Percentiles rank a stretch among this genome's conserved stretches.
Conservation (phyloP, 2,797 vertebrate genomes). For the Silurus aristotelis region DNA sequence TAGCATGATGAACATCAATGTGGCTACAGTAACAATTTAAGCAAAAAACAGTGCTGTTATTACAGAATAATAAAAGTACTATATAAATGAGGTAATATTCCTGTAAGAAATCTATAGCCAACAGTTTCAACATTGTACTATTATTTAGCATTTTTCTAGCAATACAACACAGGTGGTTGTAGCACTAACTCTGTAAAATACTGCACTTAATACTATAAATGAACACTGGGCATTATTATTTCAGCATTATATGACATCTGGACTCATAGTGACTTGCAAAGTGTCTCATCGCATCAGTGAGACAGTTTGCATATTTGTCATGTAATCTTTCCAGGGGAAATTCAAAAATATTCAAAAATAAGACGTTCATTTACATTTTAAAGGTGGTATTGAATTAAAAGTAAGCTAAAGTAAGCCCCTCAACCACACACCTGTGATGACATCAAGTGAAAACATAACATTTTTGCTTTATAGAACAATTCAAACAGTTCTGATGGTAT, state of each 20-base stretch:
- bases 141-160: neutral
- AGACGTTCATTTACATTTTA: conserved; percentile 10
- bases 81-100: neutral
- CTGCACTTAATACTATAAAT: neutral
- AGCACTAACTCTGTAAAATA: neutral
- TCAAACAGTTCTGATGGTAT: neutral
- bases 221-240: neutral
- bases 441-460: too few relatives aligned
- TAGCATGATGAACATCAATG: neutral
- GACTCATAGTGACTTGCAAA: conserved; percentile 6
- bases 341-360: conserved; percentile 24
- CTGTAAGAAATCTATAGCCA: neutral
- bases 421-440: neutral
- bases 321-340: neutral
- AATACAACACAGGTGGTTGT: neutral
- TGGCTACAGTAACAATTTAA: neutral
- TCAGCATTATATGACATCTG: conserved; percentile 5
- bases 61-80: neutral
- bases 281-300: neutral
- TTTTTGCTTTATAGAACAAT: too few relatives aligned
- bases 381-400: neutral
- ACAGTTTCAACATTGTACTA: neutral
- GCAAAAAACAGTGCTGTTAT: neutral
- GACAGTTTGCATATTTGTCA: conserved; percentile 8
- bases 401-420: neutral